Evolutionary conservation across 2,797 vertebrate genomes (phyloP).

Genomic region (Chromis chromis): DNA sequence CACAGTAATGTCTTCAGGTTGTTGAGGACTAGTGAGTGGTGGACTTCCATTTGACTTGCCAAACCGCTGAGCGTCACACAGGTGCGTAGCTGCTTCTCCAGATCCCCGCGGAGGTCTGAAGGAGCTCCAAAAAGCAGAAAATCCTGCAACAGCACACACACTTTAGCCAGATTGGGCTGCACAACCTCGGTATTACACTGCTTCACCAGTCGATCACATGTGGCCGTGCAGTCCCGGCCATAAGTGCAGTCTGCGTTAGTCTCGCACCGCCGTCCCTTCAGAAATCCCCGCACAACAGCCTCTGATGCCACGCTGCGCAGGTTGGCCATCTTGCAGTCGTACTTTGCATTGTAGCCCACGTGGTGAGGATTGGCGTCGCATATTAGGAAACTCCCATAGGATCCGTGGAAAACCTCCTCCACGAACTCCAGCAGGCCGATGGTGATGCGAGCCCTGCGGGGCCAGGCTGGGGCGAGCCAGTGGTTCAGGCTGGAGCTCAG

Average conservation of each 20-base stretch:
- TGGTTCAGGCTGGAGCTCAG: constrained; percentile 88
- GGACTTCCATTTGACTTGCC: constrained; percentile 97
- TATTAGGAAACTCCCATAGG: constrained; percentile 94
- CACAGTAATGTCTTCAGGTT: constrained; percentile 96
- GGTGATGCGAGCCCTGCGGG: constrained; percentile 91
- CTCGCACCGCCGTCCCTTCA: constrained; percentile 92
- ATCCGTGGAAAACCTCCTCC: constrained; percentile 96
- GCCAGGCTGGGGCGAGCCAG: constrained; percentile 96
- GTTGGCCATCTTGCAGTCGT: constrained; percentile 95
- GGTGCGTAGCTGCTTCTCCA: constrained; percentile 93
- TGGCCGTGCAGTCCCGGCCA: constrained; percentile 90
- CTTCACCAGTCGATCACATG: constrained; percentile 92
- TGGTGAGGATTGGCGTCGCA: constrained; percentile 90
- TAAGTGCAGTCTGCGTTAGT: constrained; percentile 94
- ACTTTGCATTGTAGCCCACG: constrained; percentile 92
- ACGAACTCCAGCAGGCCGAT: constrained; percentile 97
- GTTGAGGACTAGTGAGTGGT: constrained; percentile 95
- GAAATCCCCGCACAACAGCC: constrained; percentile 87
- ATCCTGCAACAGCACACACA: constrained; percentile 90
- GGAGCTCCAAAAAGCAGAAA: constrained; percentile 93
- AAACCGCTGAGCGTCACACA: constrained; percentile 94
- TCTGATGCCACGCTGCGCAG: constrained; percentile 91
- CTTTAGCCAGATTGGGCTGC: constrained; percentile 96
- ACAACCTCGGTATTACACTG: constrained; percentile 94
- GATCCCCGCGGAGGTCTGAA: constrained; percentile 86